A percentile compares a stretch with the other conserved stretches of the same genome.
Evolutionary conservation across 2,888 invertebrate genomes (phyloP).

Genomic region (Ferdinandea cuprea): DNA sequence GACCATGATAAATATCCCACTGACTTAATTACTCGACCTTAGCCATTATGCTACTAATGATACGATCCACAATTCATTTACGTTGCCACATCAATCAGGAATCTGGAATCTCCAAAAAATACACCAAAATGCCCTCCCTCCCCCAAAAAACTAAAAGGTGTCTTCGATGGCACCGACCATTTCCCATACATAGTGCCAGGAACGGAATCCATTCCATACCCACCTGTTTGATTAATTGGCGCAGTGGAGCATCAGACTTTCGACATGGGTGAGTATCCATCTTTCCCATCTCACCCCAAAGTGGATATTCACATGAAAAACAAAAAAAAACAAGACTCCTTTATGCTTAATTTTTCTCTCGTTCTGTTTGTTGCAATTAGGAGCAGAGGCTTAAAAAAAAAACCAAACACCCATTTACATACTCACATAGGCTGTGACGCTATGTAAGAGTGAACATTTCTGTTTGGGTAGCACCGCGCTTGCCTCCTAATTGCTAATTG

Average conservation of each 20-base stretch:
- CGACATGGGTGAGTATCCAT: slow-evolving; percentile 30
- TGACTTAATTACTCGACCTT: slow-evolving; percentile 72
- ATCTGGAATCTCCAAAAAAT: slow-evolving; percentile 33
- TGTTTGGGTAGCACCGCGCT: slow-evolving; percentile 36
- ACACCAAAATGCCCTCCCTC: slow-evolving; percentile 15
- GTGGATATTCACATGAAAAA: slow-evolving; percentile 8
- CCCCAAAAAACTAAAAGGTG: slow-evolving; percentile 31
- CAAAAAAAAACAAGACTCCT: neutral
- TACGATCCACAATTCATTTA: slow-evolving; percentile 65
- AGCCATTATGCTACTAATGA: slow-evolving; percentile 63
- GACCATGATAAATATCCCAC: slow-evolving; percentile 68
- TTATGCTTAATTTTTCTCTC: slow-evolving; percentile 13
- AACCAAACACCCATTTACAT: slow-evolving; percentile 41
- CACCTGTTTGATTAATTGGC: slow-evolving; percentile 72
- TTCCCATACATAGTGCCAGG: slow-evolving; percentile 6
- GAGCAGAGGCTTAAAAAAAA: slow-evolving; percentile 29
- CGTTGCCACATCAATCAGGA: slow-evolving; percentile 59
- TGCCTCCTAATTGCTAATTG: slow-evolving; percentile 72
- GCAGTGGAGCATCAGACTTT: slow-evolving; percentile 33
- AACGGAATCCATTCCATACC: slow-evolving; percentile 26
- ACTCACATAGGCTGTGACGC: slow-evolving; percentile 1
- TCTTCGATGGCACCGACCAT: slow-evolving; percentile 41
- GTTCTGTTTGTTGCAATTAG: slow-evolving; percentile 51
- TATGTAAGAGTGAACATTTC: slow-evolving; percentile 6
- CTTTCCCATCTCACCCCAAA: slow-evolving; percentile 39